Base-by-base conservation (phyloP, 2,113 vertebrate species). In the Passer montanus region DNA sequence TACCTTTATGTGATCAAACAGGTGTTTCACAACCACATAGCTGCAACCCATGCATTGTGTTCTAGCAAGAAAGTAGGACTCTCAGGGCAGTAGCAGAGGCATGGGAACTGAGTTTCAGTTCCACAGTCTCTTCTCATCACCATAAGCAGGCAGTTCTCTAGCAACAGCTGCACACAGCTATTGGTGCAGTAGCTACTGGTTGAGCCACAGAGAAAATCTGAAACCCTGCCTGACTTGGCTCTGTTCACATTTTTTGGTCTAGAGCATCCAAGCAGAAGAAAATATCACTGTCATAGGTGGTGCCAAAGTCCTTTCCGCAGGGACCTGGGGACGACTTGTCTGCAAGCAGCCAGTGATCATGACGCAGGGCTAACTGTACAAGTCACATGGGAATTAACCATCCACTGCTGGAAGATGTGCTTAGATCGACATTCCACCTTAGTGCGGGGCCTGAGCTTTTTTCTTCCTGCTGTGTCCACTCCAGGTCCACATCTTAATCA, bases 251-350 rank as follows among this genome's bases (percentile, higher is more conserved):
- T 49, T 87, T 86, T 78, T 46, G 15, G 31, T 83, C 11, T 44
- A 70, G 27, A n/a, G 14, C 5, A 3, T 53, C 31, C 26, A 87
- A 80, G 31, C 28, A 27, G 44, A 46, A 46, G 19, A 72, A 83
- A 63, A 59, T 37, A 63, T 28, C 39, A 31, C 44, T 64, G 35
- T 50, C 6, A 26, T 1, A 69, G 9, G 10, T 60, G 49, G 26
- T 87, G 63, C 14, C 15, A 46, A 80, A 73, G 49, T 87, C 30
- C 31, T 81, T 55, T 64, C 30, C 12, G 3, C 21, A 41, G 35
- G 27, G 24, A 47, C 1, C 0, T 0, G 4, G 22, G 14, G 24
- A 22, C 1, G 4, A 17, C 17, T 70, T 41, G 7, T 27, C 39
- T 83, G 63, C 15, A 43, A 20, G 16, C 31, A 62, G 44, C 24